phyloP scores from a whole-genome alignment of 2,797 vertebrate species.

The Australoheros facetus region DNA sequence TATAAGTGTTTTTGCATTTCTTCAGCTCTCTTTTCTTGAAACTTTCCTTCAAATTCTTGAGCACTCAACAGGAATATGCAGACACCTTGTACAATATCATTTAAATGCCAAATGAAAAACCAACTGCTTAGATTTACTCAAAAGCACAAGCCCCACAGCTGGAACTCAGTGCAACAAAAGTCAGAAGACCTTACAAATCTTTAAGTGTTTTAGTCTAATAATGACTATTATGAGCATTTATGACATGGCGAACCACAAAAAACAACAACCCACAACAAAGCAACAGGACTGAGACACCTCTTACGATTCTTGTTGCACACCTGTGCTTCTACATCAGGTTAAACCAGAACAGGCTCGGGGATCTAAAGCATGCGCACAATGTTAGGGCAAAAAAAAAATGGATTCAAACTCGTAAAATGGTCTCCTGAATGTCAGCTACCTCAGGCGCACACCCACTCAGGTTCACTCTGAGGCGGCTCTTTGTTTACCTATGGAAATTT shows the following conservation, averaged over 20 bases:
- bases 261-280: neutral
- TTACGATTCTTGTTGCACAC: slow-evolving; percentile 40
- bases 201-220: neutral
- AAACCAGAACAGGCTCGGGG: slow-evolving; percentile 12
- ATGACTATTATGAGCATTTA: neutral
- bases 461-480: slow-evolving; percentile 21
- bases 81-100: neutral
- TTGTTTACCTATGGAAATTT: slow-evolving; percentile 76
- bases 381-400: slow-evolving; percentile 1
- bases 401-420: neutral
- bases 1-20: neutral
- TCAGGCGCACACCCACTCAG: neutral
- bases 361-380: neutral
- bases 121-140: neutral
- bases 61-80: neutral
- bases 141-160: neutral
- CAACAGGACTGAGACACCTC: neutral
- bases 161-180: neutral
- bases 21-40: neutral
- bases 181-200: neutral
- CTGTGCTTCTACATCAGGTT: slow-evolving; percentile 22
- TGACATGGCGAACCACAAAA: neutral
- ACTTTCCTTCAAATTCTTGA: neutral
- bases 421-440: neutral
- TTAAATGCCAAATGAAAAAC: neutral